Evolutionary conservation across 1,140 invertebrate genomes (phyloP), one percentile per base, ranked within the genome.

Genomic region (Panulirus ornatus): DNA sequence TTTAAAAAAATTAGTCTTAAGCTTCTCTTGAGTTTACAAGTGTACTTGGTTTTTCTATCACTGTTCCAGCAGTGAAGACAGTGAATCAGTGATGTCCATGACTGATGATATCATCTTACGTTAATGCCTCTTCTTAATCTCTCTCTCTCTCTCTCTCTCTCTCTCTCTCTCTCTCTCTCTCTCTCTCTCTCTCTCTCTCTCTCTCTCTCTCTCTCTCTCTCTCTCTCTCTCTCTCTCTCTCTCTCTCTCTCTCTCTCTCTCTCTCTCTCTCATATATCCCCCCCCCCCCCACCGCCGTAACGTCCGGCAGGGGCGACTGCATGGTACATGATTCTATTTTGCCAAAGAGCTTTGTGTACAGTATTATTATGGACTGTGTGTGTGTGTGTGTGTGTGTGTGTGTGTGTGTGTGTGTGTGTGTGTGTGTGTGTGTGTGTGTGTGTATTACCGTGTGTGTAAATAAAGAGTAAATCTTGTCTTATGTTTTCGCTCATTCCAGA

Each of bases 141-240:
- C 51, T 58, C 51, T 58, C 51, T 58, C 51, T 58, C 51, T 58
- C 51, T 58, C 51, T 58, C 51, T 58, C 51, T 58, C 51, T 58
- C 51, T 58, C 51, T 58, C 51, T 58, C 51, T 58, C 51, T 58
- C 51, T 58, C 51, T 58, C 22, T 22, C 51, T 11, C 22, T 58
- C 22, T 11, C 51, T 58, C 51, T 22, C 11, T 58, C 51, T 58
- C 22, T 11, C 51, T 11, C 11, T 22, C 22, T 58, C 51, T 58
- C 22, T 22, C 51, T 58, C 51, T 22, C 22, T 58, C 51, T 58
- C 22, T 22, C 22, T 58, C 22, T 58, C 51, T 58, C 22, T 22
- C 51, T 58, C 51, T 22, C 22, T 22, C 51, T 58, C 51, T 22
- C 22, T 22, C 51, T 58, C 51, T 22, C 22, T 22, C 51, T 58